Evolutionary conservation across 2,888 invertebrate species (phyloP).

Genomic region (Quadriops clusia): DNA sequence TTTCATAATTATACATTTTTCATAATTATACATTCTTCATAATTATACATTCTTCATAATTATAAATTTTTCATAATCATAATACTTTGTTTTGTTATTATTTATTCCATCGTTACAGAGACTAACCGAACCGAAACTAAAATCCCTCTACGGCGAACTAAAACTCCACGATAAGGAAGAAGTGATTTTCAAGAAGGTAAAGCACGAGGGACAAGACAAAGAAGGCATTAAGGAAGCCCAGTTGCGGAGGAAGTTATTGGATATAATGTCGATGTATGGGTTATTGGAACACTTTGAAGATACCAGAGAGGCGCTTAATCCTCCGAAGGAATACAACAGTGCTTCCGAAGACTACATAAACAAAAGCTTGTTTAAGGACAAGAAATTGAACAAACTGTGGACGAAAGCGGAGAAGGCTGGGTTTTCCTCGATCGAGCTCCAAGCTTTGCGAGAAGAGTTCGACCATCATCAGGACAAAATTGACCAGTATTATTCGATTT

Average conservation of each 20-base stretch:
- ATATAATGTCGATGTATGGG: slow-evolving; percentile 72
- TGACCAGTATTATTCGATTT: slow-evolving; percentile 73
- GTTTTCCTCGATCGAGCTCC: slow-evolving; percentile 73
- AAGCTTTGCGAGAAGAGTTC: slow-evolving; percentile 78
- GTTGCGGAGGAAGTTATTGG: slow-evolving; percentile 64
- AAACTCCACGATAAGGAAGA: slow-evolving; percentile 91
- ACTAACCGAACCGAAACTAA: slow-evolving; percentile 70
- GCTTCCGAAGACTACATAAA: slow-evolving; percentile 50
- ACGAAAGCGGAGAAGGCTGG: slow-evolving; percentile 77
- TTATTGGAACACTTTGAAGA: slow-evolving; percentile 70
- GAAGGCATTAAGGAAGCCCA: slow-evolving; percentile 76
- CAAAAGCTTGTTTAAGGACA: slow-evolving; percentile 76
- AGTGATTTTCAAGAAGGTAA: slow-evolving; percentile 67
- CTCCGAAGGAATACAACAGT: slow-evolving; percentile 40
- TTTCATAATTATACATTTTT: background rate
- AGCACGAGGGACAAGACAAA: slow-evolving; percentile 73
- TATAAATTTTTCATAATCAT: too few species aligned
- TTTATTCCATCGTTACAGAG: slow-evolving; percentile 43
- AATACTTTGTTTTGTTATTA: slow-evolving; percentile 4
- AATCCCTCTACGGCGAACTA: slow-evolving; percentile 76
- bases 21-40: background rate
- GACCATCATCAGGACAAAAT: slow-evolving; percentile 86
- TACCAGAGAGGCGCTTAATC: slow-evolving; percentile 34
- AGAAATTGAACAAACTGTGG: slow-evolving; percentile 82
- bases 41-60: background rate